These are phyloP conservation scores for Dipodomys spectabilis DNA, from an alignment of 2,113 vertebrate species.

Conservation along the genomic window DNA sequence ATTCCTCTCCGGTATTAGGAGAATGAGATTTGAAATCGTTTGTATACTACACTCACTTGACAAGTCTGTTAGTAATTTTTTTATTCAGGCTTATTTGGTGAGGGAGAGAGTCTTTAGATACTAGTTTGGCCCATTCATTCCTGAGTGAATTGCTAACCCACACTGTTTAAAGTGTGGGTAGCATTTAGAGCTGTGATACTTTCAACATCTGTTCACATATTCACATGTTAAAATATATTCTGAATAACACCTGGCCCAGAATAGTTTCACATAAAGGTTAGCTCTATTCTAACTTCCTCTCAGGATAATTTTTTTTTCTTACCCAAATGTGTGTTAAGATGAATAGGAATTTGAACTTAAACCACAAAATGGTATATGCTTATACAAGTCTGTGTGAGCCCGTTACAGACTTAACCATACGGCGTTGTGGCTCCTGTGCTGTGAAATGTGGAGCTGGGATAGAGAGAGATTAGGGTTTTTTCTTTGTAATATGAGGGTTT, in stretches of 20 bases:
- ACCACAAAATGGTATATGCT: not conserved
- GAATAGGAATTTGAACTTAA: not conserved
- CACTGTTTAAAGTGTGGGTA: not conserved
- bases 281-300: not conserved
- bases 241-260: not conserved
- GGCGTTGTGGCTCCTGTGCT: not conserved
- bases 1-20: not conserved
- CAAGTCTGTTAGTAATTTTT: not conserved
- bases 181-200: slow-evolving; percentile 26
- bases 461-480: not conserved
- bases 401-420: not conserved
- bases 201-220: not conserved
- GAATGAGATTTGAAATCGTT: not conserved
- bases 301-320: not conserved
- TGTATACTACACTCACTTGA: too few relatives aligned
- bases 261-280: not conserved
- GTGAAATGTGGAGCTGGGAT: not conserved
- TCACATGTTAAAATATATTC: not conserved
- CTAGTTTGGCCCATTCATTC: not conserved
- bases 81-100: not conserved
- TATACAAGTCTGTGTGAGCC: not conserved
- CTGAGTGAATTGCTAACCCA: not conserved
- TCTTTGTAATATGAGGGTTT: slow-evolving; percentile 4
- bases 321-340: not conserved
- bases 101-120: not conserved